Conservation (phyloP, 2,888 invertebrate genomes). For the Tipula lateralis region DNA sequence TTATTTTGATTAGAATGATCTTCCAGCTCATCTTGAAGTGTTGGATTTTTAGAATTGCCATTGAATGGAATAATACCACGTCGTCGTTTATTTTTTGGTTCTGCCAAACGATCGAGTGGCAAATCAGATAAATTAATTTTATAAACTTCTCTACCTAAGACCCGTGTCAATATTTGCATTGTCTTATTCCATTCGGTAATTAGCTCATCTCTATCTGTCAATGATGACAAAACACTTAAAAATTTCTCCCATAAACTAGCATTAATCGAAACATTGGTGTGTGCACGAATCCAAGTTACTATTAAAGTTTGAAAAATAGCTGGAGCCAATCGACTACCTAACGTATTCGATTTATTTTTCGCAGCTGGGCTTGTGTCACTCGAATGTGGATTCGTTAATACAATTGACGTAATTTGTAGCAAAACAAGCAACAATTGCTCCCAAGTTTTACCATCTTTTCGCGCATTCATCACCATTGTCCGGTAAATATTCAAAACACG, state of each 20-base stretch:
- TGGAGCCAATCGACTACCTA: constrained; percentile 75
- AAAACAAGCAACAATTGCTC: constrained; percentile 81
- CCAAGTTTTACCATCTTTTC: constrained; percentile 91
- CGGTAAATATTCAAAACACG: constrained; percentile 92
- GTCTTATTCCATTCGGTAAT: constrained; percentile 98
- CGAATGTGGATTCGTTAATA: constrained; percentile 64
- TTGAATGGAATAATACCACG: constrained; percentile 43
- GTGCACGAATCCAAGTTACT: constrained; percentile 97
- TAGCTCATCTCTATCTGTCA: constrained; percentile 91
- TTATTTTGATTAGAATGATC: neutral
- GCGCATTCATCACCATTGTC: constrained; percentile 94
- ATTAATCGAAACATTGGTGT: constrained; percentile 86
- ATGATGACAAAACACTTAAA: constrained; percentile 74
- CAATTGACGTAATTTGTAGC: constrained; percentile 85
- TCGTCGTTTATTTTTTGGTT: constrained; percentile 69
- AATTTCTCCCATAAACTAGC: constrained; percentile 91
- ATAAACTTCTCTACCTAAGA: constrained; percentile 91
- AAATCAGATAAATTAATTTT: constrained; percentile 85
- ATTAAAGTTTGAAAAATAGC: constrained; percentile 90
- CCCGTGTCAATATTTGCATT: constrained; percentile 93
- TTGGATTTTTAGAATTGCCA: neutral
- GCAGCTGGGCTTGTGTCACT: constrained; percentile 63
- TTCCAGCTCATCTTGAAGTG: neutral
- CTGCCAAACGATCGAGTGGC: constrained; percentile 71
- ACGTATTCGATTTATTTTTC: constrained; percentile 54